Base-by-base conservation (phyloP, 1,140 invertebrate species). In the Caenorhabditis tropicalis region DNA sequence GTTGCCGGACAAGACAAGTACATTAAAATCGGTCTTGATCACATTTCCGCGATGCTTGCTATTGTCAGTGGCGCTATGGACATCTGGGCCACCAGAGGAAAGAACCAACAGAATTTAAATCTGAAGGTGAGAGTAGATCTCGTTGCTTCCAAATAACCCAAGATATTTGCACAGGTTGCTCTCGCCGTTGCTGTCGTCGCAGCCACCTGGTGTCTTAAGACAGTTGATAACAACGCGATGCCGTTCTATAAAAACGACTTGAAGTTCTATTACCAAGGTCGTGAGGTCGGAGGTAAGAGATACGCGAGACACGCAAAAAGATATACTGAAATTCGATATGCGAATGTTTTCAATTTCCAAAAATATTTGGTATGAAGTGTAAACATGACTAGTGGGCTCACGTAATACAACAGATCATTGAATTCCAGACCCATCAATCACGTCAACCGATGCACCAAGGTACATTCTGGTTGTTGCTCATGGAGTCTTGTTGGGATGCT, bases 171-270 rank as follows among this genome's bases (percentile, higher is more conserved):
- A 53, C 60, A 89, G 88, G 89, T 89, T 27, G 85, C 89, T 74
- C 81, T 90, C 27, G 89, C 87, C 16, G 60, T 90, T n/a, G 90
- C 89, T 31, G 70, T 91, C 46, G 74, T 91, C 29, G 85, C 90
- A 33, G 89, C 89, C 16, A 87, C 89, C 7, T 91, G 90, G 90
- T 88, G 87, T 27, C 24, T 91, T 27, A 91, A 91, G 84, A 80
- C 89, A 31, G 88, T 91, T 12, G 90, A 91, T 79, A 88, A 90
- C 82, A 88, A 87, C 27, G 89, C 89, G 27, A 88, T 87, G 81
- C 89, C 89, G 4, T 90, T 87, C 80, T 91, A 89, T 83, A 89
- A 89, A 58, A 86, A 89, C 29, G 90, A 91, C 80, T 79, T 91
- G 12, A 85, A 82, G 33, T 58, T 46, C 19, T 74, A 81, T 29